Conservation (phyloP, 2,113 vertebrate genomes). For the Bubo scandiacus region DNA sequence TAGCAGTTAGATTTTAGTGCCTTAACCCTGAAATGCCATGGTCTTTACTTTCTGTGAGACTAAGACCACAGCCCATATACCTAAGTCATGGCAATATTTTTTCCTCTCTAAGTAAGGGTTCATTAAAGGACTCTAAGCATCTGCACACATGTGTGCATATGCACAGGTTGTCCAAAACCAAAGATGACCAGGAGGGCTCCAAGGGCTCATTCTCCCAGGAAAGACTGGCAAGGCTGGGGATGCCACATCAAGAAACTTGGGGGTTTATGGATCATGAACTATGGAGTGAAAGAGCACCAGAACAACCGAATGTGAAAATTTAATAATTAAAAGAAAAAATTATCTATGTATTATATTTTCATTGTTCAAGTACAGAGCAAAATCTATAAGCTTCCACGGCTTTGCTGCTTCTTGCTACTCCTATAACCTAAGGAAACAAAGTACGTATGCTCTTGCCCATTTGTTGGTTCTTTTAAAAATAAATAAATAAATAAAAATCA, state of each 20-base stretch:
- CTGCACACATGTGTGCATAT: accelerated
- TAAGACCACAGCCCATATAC: background rate
- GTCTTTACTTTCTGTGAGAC: background rate
- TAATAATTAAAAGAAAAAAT: constrained; percentile 5
- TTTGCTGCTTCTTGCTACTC: background rate
- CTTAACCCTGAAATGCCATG: background rate
- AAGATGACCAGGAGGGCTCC: background rate
- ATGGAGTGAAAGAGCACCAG: background rate
- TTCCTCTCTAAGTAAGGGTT: background rate
- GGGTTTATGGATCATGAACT: background rate
- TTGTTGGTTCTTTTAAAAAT: background rate
- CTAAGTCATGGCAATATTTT: background rate
- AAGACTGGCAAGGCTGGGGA: background rate
- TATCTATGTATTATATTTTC: background rate
- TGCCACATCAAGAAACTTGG: background rate
- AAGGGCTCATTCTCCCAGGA: background rate
- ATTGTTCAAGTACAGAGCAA: background rate
- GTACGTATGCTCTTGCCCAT: accelerated
- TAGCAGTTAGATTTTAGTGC: background rate
- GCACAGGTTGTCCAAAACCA: background rate
- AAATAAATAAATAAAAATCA: background rate
- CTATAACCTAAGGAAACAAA: background rate
- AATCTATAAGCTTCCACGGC: background rate
- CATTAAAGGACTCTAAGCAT: background rate
- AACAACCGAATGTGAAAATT: background rate